Base-by-base conservation (phyloP, 30 jellyfish, hydroid and myxozoan genomes). In the Pseudorhiza aurosa region DNA sequence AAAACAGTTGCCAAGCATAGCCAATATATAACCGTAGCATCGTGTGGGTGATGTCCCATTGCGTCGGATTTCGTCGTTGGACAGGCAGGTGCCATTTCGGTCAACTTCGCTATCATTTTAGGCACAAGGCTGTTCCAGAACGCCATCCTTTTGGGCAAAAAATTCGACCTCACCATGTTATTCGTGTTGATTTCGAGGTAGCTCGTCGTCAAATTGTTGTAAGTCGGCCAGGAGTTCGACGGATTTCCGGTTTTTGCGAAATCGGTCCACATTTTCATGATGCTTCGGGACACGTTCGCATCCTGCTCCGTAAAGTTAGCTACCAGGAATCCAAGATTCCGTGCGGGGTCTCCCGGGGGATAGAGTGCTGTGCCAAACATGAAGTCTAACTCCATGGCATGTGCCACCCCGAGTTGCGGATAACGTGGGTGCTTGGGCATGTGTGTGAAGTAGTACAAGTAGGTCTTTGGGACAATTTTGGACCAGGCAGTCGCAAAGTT, bases 211-310 rank as follows among this genome's bases (percentile, higher is more conserved):
- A 17, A 1, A 2, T 15, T 43, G 46, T 46, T 46, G 19, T 3
- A 58, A 5, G 42, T 28, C 42, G 89, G 82, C 89, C 79, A 46
- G 36, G 46, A 36, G 24, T 62, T 45, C 29, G 51, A 73, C n/a
- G 89, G 89, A 28, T 59, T 60, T 50, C 89, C 89, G 1, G 79
- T 59, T 36, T 62, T 60, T 12, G 89, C 89, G 21, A 77, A 77
- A 22, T 77, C 65, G 25, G 89, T 51, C 89, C 89, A 77, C 82
- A 77, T 60, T 46, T 43, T 29, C 89, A 77, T 77, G 74, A 77
- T 31, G 30, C n/a, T 45, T 17, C 15, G 12, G 19, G 65, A 26
- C 45, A 77, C 39, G 19, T 11, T 62, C 11, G 18, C 42, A 9
- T 77, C 89, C 24, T 62, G 75, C 12, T 18, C 0, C 1, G 89